Percentiles rank a stretch among this genome's conserved stretches.
Conservation (phyloP, 2,113 vertebrate species). For the zebrafish (Danio rerio) region DNA sequence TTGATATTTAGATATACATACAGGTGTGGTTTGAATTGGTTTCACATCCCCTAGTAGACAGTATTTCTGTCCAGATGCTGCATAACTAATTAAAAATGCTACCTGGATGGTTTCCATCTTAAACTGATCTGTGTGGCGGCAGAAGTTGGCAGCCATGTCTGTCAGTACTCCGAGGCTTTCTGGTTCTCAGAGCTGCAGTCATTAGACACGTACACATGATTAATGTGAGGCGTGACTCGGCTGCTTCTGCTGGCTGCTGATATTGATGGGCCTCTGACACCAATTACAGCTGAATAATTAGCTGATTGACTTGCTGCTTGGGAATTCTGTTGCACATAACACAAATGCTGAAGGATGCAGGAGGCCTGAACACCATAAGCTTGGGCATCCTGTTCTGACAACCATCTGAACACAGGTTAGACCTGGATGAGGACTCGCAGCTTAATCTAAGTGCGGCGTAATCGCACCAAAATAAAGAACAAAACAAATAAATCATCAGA, state of each 20-base stretch:
- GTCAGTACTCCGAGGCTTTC: slow-evolving; percentile 19
- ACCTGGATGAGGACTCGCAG: neutral
- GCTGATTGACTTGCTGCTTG: slow-evolving; percentile 41
- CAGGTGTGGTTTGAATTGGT: neutral
- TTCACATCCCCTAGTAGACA: neutral
- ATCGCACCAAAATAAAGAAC: neutral
- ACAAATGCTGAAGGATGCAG: neutral
- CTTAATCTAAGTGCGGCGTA: neutral
- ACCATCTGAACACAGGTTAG: neutral
- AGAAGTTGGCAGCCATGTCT: slow-evolving; percentile 21
- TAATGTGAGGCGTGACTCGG: slow-evolving; percentile 44
- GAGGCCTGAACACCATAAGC: neutral
- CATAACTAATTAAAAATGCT: neutral
- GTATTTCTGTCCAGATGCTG: neutral
- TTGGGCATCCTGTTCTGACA: neutral
- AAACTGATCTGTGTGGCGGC: slow-evolving; percentile 8
- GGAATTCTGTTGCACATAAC: slow-evolving; percentile 12
- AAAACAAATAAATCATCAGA: neutral
- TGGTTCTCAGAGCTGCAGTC: slow-evolving; percentile 20
- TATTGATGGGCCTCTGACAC: slow-evolving; percentile 50
- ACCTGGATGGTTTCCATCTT: slow-evolving; percentile 19
- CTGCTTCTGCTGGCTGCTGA: slow-evolving; percentile 39
- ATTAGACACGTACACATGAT: slow-evolving; percentile 43
- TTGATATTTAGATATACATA: neutral
- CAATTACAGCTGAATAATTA: slow-evolving; percentile 57